Percentiles rank a stretch among this genome's conserved stretches.
Conservation (phyloP, 92 coral and sea anemone species). For the Palythoa heliodiscus region DNA sequence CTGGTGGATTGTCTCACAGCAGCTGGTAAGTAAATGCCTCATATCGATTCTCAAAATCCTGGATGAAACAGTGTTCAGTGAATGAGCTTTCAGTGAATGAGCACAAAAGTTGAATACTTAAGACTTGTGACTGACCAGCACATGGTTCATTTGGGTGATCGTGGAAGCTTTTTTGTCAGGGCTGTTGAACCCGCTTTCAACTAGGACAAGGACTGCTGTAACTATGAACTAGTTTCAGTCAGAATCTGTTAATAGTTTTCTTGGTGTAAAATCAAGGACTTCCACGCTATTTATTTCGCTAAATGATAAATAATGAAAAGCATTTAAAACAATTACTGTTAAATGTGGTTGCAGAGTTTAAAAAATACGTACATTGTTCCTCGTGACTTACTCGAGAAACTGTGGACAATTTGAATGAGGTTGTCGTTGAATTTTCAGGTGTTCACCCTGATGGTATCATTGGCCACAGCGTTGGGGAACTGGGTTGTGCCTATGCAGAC, state of each 20-base stretch:
- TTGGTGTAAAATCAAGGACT: background rate
- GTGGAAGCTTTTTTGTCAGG: too few species aligned
- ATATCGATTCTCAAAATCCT: background rate
- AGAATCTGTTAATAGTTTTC: background rate
- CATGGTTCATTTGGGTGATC: too few species aligned
- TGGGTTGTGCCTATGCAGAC: constrained; percentile 89
- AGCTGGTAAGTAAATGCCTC: constrained; percentile 52
- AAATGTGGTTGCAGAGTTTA: background rate
- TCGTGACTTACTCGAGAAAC: background rate
- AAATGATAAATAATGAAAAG: background rate
- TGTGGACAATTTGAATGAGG: background rate
- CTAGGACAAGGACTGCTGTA: too few species aligned
- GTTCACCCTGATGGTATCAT: constrained; percentile 79
- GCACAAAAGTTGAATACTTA: too few species aligned
- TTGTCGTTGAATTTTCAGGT: constrained; percentile 42
- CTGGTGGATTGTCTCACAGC: constrained; percentile 71
- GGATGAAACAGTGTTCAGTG: background rate
- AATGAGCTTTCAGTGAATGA: too few species aligned
- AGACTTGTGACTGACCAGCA: too few species aligned
- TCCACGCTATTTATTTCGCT: background rate
- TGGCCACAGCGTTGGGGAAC: constrained; percentile 90
- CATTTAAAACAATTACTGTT: background rate
- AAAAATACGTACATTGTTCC: too few species aligned
- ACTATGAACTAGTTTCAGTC: too few species aligned
- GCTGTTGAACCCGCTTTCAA: too few species aligned